Evolutionary conservation across 2,113 vertebrate genomes (phyloP), one percentile per base, ranked within the genome.

Genomic region (Rhegmatorhina hoffmannsi): DNA sequence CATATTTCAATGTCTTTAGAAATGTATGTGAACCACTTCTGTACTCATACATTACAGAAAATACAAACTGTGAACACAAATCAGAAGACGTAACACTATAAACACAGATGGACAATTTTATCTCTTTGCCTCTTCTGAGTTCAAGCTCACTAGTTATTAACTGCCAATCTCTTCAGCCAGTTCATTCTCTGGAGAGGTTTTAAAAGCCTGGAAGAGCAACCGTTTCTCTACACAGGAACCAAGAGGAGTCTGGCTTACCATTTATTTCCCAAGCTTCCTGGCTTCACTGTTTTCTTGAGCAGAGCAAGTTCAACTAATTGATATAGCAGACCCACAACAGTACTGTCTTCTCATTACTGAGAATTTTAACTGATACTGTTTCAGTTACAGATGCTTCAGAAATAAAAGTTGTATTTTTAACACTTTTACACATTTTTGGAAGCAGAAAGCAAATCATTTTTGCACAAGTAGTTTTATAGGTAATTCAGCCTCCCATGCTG

Each of bases 351-450:
- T 18, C 17, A 33, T 56, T 87, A 52, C 50, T 81, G 25, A 52
- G 66, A 74, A 50, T 74, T 89, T 92, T 34, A 84, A 87, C 59
- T 56, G 43, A 83, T 68, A 63, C 89, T 50, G 31, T 80, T 92
- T 94, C 70, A 89, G 79, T 17, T 74, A 67, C 66, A 89, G 84
- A 58, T 43, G 78, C 50, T 77, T 94, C 8, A 82, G 77, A 52
- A 95, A 72, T 9, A 53, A 59, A 92, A 92, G 43, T 1, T 26
- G n/a, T 78, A n/a, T 21, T 77, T 86, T 86, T 43, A 89, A 83
- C 62, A 53, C 53, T 52, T 68, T 96, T 94, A 76, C 64, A 58
- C n/a, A 76, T 46, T 85, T 97, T 70, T 81, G 64, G 95, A 95
- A 94, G 67, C 34, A 36, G 38, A 93, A 84, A 79, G 70, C 26